These are phyloP conservation scores for Drosophila leontia DNA, from an alignment of 1,140 invertebrate genomes.

Conservation along the genomic window DNA sequence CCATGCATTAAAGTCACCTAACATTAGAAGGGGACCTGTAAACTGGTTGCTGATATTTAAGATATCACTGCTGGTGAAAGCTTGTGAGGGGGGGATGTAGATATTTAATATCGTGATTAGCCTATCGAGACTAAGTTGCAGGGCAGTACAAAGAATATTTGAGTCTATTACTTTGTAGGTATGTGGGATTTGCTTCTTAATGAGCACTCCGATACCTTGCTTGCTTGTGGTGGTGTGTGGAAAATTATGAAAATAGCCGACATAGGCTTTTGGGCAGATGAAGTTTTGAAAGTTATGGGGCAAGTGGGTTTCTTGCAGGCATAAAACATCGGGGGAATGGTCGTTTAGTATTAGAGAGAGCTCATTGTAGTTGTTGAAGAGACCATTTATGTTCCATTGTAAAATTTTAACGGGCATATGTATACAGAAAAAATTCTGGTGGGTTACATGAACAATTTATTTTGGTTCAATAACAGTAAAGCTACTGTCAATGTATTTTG, in stretches of 20 bases:
- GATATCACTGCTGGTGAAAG: neutral
- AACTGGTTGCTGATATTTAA: neutral
- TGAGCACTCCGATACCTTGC: too few species aligned
- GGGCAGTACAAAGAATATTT: neutral
- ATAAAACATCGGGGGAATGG: slow-evolving; percentile 2
- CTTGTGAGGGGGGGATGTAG: neutral
- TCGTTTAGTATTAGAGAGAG: neutral
- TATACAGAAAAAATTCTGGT: too few species aligned
- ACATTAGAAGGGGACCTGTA: neutral
- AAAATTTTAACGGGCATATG: too few species aligned
- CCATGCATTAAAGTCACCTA: neutral
- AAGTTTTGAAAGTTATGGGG: neutral
- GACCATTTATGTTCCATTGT: too few species aligned
- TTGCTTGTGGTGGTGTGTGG: too few species aligned
- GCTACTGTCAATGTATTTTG: too few species aligned
- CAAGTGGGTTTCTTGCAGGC: slow-evolving; percentile 8
- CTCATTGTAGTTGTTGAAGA: slow-evolving; percentile 3
- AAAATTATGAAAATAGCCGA: too few species aligned
- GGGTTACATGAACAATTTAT: too few species aligned
- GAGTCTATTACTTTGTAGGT: too few species aligned
- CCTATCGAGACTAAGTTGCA: neutral
- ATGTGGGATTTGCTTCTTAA: too few species aligned
- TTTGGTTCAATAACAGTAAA: too few species aligned
- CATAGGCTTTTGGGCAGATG: neutral
- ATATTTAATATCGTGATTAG: neutral